A percentile compares a stretch with the other conserved stretches of the same genome.
Evolutionary conservation across 2,113 vertebrate species (phyloP).

Genomic region (Amia ocellicauda): DNA sequence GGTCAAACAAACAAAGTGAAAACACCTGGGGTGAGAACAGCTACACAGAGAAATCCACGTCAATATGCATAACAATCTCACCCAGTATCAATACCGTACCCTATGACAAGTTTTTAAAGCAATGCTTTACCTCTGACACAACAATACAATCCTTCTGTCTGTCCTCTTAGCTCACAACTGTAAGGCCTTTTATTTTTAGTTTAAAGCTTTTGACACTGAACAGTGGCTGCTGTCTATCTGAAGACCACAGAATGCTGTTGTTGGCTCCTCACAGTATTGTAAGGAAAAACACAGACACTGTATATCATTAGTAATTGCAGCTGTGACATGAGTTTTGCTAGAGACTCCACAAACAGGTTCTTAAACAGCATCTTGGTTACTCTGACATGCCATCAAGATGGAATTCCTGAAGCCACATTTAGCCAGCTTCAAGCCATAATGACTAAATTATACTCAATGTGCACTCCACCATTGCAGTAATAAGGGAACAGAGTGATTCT

Average conservation of each 20-base stretch:
- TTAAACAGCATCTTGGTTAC: not conserved
- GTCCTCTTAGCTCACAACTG: not conserved
- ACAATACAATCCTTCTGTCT: too few relatives aligned
- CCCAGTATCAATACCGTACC: too few relatives aligned
- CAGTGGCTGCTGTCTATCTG: not conserved
- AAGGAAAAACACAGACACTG: not conserved
- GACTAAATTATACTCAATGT: not conserved
- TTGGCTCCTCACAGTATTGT: not conserved
- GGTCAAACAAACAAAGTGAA: too few relatives aligned
- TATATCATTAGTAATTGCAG: slow-evolving; percentile 1
- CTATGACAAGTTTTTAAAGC: too few relatives aligned
- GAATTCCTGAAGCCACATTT: not conserved
- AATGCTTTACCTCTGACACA: too few relatives aligned
- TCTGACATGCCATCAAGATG: slow-evolving; percentile 3
- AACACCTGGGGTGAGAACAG: too few relatives aligned
- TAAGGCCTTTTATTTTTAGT: slow-evolving; percentile 4
- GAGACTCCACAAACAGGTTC: not conserved
- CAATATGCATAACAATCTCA: too few relatives aligned
- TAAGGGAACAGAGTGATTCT: not conserved
- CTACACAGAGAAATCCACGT: too few relatives aligned
- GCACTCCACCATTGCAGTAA: not conserved
- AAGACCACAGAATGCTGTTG: not conserved
- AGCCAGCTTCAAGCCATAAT: not conserved
- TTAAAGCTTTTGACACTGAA: not conserved
- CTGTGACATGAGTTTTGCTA: slow-evolving; percentile 6